Conservation (phyloP, 2,797 vertebrate genomes). For the Gastrophryne carolinensis region DNA sequence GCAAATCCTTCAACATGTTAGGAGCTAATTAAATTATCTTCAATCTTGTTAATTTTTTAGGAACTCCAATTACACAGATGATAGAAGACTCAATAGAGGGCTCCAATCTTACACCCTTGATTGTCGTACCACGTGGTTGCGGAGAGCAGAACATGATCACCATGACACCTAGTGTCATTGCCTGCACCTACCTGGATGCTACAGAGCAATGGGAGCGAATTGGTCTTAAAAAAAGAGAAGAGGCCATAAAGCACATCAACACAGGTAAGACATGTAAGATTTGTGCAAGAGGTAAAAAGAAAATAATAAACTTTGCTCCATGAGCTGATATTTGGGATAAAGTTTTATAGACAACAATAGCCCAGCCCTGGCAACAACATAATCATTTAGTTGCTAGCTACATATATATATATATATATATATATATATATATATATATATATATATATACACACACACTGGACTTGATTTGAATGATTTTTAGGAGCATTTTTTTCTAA, state of each 20-base stretch:
- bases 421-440: too few relatives aligned
- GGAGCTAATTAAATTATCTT: background rate
- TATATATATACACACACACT: too few relatives aligned
- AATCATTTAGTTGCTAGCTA: too few relatives aligned
- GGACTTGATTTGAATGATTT: too few relatives aligned
- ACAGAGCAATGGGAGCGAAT: constrained; percentile 81
- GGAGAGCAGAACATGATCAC: constrained; percentile 85
- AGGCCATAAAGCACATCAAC: constrained; percentile 70
- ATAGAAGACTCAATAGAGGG: constrained; percentile 75
- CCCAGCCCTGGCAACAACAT: too few relatives aligned
- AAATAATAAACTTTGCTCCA: too few relatives aligned
- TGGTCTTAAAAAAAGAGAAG: constrained; percentile 61
- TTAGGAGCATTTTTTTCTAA: too few relatives aligned
- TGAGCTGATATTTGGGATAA: too few relatives aligned
- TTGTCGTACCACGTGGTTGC: constrained; percentile 71
- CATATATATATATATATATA: too few relatives aligned
- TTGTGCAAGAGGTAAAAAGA: too few relatives aligned
- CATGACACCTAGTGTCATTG: constrained; percentile 82
- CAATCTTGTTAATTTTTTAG: background rate
- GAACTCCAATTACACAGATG: constrained; percentile 24
- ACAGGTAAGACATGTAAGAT: constrained; percentile 75
- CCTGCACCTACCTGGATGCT: constrained; percentile 79
- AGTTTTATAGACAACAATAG: too few relatives aligned
- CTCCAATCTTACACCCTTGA: constrained; percentile 73
- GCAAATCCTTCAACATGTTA: too few relatives aligned